These are phyloP conservation scores for Sinodicranocentrus sp. DNA, from an alignment of 2,888 invertebrate genomes.

Conservation along the genomic window DNA sequence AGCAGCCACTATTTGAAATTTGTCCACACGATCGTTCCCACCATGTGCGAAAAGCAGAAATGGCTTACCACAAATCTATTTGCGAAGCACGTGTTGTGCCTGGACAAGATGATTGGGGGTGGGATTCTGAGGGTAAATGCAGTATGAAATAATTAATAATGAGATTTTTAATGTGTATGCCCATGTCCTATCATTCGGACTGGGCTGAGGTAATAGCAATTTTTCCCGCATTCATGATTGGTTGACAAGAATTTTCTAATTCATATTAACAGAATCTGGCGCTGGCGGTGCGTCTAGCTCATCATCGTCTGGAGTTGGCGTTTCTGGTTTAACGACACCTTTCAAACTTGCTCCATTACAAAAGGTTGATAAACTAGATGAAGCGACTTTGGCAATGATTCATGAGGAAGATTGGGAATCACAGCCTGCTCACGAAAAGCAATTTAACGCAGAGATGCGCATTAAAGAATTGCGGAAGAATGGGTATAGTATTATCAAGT, in stretches of 20 bases:
- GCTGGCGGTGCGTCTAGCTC: not conserved
- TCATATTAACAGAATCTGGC: not conserved
- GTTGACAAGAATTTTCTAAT: not conserved
- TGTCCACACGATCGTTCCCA: conserved; percentile 40
- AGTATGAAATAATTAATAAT: not conserved
- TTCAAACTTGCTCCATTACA: not conserved
- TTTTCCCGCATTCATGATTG: too few relatives aligned
- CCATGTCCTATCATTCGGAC: not conserved
- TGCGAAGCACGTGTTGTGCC: not conserved
- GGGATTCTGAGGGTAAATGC: not conserved
- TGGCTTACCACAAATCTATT: conserved; percentile 19
- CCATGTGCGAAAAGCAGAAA: conserved; percentile 15
- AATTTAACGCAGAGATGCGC: conserved; percentile 14
- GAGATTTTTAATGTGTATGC: not conserved
- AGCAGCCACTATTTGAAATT: conserved; percentile 23
- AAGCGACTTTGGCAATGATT: not conserved
- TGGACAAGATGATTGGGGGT: not conserved
- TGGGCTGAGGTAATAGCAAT: not conserved
- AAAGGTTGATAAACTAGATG: conserved; percentile 1
- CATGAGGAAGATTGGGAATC: conserved; percentile 10
- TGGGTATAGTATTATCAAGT: conserved; percentile 41
- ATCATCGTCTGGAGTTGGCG: not conserved
- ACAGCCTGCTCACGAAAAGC: not conserved
- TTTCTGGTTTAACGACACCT: not conserved
- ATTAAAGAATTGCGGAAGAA: not conserved